A percentile compares a stretch with the other conserved stretches of the same genome.
Evolutionary conservation across 2,113 vertebrate genomes (phyloP).

Genomic region (Neodontobutis hainanensis): DNA sequence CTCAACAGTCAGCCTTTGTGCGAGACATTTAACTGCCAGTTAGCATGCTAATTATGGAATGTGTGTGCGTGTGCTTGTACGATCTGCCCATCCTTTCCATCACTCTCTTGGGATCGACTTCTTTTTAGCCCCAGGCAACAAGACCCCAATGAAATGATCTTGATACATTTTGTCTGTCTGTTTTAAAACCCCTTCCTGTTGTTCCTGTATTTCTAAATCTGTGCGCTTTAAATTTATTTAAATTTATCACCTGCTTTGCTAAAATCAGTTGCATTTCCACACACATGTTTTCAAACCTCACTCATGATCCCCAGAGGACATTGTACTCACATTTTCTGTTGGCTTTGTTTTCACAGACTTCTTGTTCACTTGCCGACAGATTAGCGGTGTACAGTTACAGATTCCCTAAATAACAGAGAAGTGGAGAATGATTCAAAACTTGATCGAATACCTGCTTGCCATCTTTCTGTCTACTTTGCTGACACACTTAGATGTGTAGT

Average conservation of each 20-base stretch:
- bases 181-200: constrained; percentile 28
- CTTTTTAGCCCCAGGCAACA: constrained; percentile 31
- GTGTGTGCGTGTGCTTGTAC: constrained; percentile 46
- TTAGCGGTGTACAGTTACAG: constrained; percentile 47
- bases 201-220: constrained; percentile 19
- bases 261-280: constrained; percentile 4
- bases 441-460: too few species aligned
- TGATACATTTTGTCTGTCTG: constrained; percentile 2
- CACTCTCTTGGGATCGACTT: constrained; percentile 24
- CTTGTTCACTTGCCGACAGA: constrained; percentile 25
- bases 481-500: too few species aligned
- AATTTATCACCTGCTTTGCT: constrained; percentile 38
- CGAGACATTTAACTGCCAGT: constrained; percentile 66
- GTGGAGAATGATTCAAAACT: background rate
- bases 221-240: constrained; percentile 1
- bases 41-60: constrained; percentile 74
- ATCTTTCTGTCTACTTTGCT: too few species aligned
- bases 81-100: constrained; percentile 35
- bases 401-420: constrained; percentile 53
- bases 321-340: constrained; percentile 1
- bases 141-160: constrained; percentile 9
- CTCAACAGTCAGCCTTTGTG: constrained; percentile 72
- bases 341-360: constrained; percentile 15
- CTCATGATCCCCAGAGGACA: constrained; percentile 8
- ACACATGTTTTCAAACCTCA: constrained; percentile 19